These are phyloP conservation scores for Polydrusus pterygomalis DNA, from an alignment of 2,888 invertebrate genomes.

Conservation along the genomic window DNA sequence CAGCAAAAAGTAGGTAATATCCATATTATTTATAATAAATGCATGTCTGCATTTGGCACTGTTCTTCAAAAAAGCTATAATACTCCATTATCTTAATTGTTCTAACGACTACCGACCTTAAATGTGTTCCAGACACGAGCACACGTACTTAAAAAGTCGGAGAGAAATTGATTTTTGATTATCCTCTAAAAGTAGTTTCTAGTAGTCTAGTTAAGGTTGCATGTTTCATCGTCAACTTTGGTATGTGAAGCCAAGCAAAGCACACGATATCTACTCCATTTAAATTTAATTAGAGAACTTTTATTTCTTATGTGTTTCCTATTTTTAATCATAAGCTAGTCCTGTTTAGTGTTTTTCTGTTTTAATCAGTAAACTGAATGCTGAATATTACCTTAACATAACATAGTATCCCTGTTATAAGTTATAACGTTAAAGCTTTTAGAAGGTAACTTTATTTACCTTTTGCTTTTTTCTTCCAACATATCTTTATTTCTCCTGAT, in stretches of 20 bases:
- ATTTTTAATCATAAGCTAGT: neutral
- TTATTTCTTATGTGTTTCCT: neutral
- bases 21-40: too few species aligned
- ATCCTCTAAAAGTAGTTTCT: slow-evolving; percentile 33
- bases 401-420: too few species aligned
- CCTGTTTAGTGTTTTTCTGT: neutral
- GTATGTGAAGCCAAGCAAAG: slow-evolving; percentile 12
- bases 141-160: slow-evolving; percentile 24
- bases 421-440: too few species aligned
- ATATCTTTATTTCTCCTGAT: too few species aligned
- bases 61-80: neutral
- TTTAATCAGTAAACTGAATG: neutral
- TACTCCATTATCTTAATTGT: slow-evolving; percentile 14
- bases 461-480: too few species aligned
- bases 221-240: slow-evolving; percentile 14
- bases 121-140: slow-evolving; percentile 36
- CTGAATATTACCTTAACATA: too few species aligned
- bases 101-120: slow-evolving; percentile 1
- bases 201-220: slow-evolving; percentile 33
- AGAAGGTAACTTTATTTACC: too few species aligned
- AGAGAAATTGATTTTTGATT: slow-evolving; percentile 46
- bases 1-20: too few species aligned
- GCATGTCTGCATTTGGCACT: too few species aligned
- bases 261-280: neutral
- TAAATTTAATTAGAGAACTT: slow-evolving; percentile 17